Conservation (phyloP, 2,113 vertebrate genomes). For the Dasypus novemcinctus region DNA sequence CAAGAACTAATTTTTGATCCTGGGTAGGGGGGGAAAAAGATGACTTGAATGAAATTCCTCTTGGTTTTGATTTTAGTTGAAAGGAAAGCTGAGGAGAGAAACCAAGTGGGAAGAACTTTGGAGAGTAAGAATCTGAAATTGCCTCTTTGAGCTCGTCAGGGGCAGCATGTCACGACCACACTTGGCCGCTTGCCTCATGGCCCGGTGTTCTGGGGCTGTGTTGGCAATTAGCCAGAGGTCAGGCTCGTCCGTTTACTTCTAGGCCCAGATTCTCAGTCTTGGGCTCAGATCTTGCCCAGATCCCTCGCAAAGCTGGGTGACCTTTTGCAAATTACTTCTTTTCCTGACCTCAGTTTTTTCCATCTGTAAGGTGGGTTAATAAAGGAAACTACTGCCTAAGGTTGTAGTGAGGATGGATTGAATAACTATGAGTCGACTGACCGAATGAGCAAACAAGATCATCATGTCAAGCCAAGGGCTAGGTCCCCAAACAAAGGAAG, state of each 20-base stretch:
- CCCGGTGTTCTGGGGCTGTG: not conserved
- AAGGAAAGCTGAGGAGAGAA: not conserved
- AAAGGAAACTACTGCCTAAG: not conserved
- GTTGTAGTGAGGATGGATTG: not conserved
- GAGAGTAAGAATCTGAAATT: not conserved
- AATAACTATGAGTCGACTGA: not conserved
- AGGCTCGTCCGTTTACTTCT: not conserved
- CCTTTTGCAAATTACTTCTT: not conserved
- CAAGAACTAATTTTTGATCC: conserved; percentile 4
- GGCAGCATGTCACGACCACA: accelerated
- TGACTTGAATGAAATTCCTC: not conserved
- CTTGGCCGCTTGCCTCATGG: accelerated
- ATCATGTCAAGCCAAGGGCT: accelerated
- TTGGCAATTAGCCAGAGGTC: not conserved
- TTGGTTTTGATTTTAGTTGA: not conserved
- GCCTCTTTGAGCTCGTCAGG: not conserved
- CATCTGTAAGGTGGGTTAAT: not conserved
- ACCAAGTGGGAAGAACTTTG: not conserved
- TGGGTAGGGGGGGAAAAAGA: not conserved
- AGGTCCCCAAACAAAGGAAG: too few relatives aligned
- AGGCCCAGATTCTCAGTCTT: not conserved
- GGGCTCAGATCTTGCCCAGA: not conserved
- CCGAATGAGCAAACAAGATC: not conserved
- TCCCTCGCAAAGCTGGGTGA: not conserved
- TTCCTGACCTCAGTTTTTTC: not conserved